These are phyloP conservation scores for Uria aalge DNA, from an alignment of 2,113 vertebrate genomes.

Conservation along the genomic window DNA sequence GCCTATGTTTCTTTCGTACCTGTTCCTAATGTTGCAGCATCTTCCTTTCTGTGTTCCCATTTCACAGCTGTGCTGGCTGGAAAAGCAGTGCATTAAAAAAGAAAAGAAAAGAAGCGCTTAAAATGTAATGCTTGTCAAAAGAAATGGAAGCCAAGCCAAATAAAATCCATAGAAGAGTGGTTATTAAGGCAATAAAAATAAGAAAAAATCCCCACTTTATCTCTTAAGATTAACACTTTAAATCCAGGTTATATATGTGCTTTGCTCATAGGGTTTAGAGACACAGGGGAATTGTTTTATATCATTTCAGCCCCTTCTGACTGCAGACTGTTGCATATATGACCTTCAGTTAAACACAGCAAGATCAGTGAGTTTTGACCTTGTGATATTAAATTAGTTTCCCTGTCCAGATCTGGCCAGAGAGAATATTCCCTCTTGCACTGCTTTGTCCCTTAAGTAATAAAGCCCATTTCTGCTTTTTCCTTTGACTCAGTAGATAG, in stretches of 20 bases:
- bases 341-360: neutral
- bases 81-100: neutral
- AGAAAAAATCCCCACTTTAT: neutral
- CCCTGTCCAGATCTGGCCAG: neutral
- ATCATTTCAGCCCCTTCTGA: neutral
- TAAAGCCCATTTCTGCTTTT: neutral
- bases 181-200: neutral
- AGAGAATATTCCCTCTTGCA: neutral
- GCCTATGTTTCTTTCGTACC: neutral
- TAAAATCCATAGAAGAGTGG: neutral
- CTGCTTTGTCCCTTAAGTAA: neutral
- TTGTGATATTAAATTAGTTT: neutral
- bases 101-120: neutral
- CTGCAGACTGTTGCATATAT: neutral
- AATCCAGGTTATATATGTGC: neutral
- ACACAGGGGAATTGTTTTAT: neutral
- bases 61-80: neutral
- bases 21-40: neutral
- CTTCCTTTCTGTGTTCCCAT: neutral
- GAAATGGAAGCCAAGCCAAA: neutral
- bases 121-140: neutral
- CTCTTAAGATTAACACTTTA: neutral
- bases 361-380: neutral
- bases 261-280: neutral
- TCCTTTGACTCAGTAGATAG: neutral